phyloP scores from a whole-genome alignment of 2,797 vertebrate genomes.

The Clarias platycephalus region DNA sequence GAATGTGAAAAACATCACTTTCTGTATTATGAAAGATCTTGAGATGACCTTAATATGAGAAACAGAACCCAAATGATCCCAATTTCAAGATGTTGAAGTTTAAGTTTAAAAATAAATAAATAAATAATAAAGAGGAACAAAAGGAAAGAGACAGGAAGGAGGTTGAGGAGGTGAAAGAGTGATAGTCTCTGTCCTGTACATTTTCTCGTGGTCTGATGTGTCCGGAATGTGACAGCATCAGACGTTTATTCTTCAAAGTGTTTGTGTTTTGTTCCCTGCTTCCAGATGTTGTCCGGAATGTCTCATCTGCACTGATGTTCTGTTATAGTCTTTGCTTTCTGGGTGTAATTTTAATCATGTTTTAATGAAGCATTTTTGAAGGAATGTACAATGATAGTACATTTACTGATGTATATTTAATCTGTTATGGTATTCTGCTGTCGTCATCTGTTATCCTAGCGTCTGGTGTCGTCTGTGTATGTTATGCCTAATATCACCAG shows the following conservation, averaged over 20 bases:
- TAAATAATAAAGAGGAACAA: slow-evolving; percentile 4
- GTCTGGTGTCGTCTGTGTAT: neutral
- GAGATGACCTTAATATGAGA: neutral
- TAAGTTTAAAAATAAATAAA: neutral
- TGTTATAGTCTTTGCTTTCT: slow-evolving; percentile 1
- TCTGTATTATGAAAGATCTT: neutral
- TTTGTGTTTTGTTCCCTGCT: slow-evolving; percentile 22
- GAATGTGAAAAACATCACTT: neutral
- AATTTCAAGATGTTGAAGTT: neutral
- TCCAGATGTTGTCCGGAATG: slow-evolving; percentile 29
- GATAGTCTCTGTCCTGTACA: slow-evolving; percentile 16
- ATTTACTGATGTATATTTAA: neutral
- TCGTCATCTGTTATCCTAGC: neutral
- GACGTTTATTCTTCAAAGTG: slow-evolving; percentile 31
- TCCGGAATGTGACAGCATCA: slow-evolving; percentile 14
- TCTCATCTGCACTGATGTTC: slow-evolving; percentile 10
- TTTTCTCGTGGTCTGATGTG: slow-evolving; percentile 16
- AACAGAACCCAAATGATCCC: neutral
- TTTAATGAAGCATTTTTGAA: neutral
- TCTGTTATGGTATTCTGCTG: neutral
- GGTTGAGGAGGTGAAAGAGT: slow-evolving; percentile 18
- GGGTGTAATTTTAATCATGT: neutral
- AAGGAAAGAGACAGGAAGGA: slow-evolving; percentile 6
- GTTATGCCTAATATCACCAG: neutral
- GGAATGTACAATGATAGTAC: neutral